A percentile compares a stretch with the other conserved stretches of the same genome.
phyloP scores from a whole-genome alignment of 2,113 vertebrate species.

The Tauraco erythrolophus region DNA sequence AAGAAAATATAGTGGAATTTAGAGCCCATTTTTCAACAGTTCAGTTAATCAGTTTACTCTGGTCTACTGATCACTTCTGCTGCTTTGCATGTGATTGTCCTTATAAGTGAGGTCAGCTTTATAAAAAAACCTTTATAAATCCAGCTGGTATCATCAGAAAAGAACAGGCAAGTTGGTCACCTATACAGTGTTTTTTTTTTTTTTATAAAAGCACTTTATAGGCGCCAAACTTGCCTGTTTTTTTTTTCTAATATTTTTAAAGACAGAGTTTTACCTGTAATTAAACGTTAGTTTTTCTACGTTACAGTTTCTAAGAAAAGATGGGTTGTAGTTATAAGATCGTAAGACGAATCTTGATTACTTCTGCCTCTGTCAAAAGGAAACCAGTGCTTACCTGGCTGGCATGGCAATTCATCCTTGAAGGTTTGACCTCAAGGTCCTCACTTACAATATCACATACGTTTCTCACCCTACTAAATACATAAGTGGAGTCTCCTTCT shows the following conservation, averaged over 20 bases:
- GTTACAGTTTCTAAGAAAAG: background rate
- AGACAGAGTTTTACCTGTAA: background rate
- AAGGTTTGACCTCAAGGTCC: background rate
- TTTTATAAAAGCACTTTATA: too few species aligned
- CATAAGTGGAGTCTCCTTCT: too few species aligned
- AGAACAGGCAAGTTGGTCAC: background rate
- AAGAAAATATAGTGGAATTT: constrained; percentile 44
- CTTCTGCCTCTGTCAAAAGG: background rate
- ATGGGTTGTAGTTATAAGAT: background rate
- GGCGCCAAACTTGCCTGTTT: too few species aligned
- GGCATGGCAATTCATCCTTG: background rate
- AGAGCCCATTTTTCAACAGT: constrained; percentile 3
- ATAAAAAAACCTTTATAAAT: background rate
- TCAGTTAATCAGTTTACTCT: constrained; percentile 57
- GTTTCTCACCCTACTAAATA: background rate
- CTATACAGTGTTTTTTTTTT: too few species aligned
- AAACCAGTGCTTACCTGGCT: background rate
- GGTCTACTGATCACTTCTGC: constrained; percentile 46
- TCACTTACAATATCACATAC: background rate
- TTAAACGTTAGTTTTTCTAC: background rate
- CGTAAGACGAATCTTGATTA: background rate
- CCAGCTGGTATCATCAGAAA: background rate
- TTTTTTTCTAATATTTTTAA: background rate
- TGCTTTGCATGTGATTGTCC: constrained; percentile 45
- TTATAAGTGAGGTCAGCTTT: constrained; percentile 25